Conservation (phyloP, 1,140 invertebrate genomes). For the Agraylea sexmaculata region DNA sequence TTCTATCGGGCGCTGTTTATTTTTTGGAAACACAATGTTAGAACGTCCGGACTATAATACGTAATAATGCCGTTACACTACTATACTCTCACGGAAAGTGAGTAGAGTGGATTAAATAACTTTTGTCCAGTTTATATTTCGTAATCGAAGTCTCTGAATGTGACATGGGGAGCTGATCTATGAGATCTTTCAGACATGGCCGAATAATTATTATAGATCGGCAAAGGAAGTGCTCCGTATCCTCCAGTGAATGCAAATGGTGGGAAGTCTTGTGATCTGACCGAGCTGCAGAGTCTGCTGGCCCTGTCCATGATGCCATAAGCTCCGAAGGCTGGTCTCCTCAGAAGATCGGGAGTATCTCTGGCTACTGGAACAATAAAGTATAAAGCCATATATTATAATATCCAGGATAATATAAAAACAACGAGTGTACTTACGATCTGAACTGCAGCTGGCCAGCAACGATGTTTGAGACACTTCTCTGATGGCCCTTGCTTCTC, state of each 20-base stretch:
- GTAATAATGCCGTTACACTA: too few relatives aligned
- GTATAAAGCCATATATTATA: neutral
- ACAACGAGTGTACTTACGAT: constrained; percentile 12
- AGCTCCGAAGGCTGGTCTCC: constrained; percentile 14
- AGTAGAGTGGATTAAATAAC: too few relatives aligned
- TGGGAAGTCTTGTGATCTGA: constrained; percentile 15
- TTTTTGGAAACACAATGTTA: too few relatives aligned
- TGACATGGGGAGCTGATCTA: constrained; percentile 19
- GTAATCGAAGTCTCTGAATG: constrained; percentile 18
- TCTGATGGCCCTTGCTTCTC: constrained; percentile 20
- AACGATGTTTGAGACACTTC: constrained; percentile 21
- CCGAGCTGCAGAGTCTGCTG: constrained; percentile 11
- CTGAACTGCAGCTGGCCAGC: constrained; percentile 19
- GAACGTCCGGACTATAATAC: too few relatives aligned
- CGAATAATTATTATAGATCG: too few relatives aligned
- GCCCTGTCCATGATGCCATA: constrained; percentile 6
- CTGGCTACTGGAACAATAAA: constrained; percentile 16
- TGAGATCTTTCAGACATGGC: constrained; percentile 12
- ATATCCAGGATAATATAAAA: constrained; percentile 1
- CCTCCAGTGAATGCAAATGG: too few relatives aligned
- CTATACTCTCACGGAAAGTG: too few relatives aligned
- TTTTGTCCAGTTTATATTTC: constrained; percentile 14
- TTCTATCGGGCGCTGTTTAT: too few relatives aligned
- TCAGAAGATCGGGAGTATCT: constrained; percentile 19
- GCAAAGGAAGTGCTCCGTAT: constrained; percentile 13